Conservation (phyloP, 2,113 vertebrate genomes). For the Arenaria interpres region DNA sequence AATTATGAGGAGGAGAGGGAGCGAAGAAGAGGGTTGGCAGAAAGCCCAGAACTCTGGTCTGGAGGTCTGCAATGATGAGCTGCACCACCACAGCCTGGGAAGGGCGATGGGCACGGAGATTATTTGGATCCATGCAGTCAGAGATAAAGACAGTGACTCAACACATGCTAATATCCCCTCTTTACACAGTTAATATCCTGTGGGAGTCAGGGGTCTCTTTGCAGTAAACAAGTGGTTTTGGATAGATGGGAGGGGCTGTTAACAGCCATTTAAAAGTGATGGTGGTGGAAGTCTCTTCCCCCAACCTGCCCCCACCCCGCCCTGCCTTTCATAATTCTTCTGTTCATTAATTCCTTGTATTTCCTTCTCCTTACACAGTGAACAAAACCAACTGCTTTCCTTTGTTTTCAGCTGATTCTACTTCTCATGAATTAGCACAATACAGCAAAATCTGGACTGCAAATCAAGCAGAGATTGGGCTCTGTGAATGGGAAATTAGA, state of each 20-base stretch:
- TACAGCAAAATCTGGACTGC: not conserved
- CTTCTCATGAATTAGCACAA: not conserved
- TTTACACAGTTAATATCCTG: not conserved
- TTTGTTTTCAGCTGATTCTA: not conserved
- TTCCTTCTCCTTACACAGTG: not conserved
- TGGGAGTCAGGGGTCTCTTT: not conserved
- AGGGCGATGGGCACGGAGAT: fast-evolving
- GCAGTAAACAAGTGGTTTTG: not conserved
- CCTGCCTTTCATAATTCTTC: not conserved
- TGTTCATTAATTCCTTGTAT: not conserved
- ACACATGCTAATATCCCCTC: not conserved
- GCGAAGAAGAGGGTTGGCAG: not conserved
- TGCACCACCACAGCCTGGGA: not conserved
- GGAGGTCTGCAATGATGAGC: not conserved
- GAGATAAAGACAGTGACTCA: not conserved
- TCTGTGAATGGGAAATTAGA: not conserved
- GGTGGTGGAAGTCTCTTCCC: not conserved
- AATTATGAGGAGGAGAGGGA: not conserved
- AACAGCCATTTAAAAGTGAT: not conserved
- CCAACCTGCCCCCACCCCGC: too few species aligned
- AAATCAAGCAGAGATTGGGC: not conserved
- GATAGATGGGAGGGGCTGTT: not conserved
- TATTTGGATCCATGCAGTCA: not conserved
- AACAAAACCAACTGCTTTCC: not conserved
- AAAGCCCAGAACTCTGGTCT: not conserved